A percentile compares a stretch with the other conserved stretches of the same genome.
These are phyloP conservation scores for Limnephilus lunatus DNA, from an alignment of 2,888 invertebrate genomes.

Conservation along the genomic window DNA sequence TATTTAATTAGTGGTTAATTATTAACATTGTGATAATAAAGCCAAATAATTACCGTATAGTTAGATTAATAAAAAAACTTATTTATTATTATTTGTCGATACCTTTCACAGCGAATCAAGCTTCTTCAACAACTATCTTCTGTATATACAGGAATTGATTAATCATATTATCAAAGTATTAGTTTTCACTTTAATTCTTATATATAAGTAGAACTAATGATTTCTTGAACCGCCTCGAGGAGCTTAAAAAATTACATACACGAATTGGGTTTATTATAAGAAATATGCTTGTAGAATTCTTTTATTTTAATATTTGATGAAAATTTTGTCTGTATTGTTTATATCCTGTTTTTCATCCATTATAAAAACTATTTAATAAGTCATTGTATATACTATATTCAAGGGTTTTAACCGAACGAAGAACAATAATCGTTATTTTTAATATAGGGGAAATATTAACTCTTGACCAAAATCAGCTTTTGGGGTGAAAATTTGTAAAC, in stretches of 20 bases:
- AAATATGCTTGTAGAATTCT: background rate
- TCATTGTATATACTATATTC: slow-evolving; percentile 24
- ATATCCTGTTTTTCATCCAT: slow-evolving; percentile 9
- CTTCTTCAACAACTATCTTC: slow-evolving; percentile 43
- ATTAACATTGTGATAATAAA: slow-evolving; percentile 64
- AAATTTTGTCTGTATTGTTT: background rate
- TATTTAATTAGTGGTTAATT: slow-evolving; percentile 38
- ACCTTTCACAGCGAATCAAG: slow-evolving; percentile 62
- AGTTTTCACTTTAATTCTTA: background rate
- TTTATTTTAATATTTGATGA: background rate
- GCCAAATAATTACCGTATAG: slow-evolving; percentile 63
- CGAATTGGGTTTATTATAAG: background rate
- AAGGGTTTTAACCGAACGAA: slow-evolving; percentile 34
- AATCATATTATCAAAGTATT: background rate
- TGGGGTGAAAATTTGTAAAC: slow-evolving; percentile 31
- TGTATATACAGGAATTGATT: slow-evolving; percentile 53
- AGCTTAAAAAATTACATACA: background rate
- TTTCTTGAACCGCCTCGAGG: background rate
- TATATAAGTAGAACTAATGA: background rate
- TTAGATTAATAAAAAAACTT: slow-evolving; percentile 57
- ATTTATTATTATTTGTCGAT: slow-evolving; percentile 45
- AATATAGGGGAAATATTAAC: slow-evolving; percentile 50
- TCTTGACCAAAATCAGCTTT: slow-evolving; percentile 53
- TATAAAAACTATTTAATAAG: slow-evolving; percentile 23
- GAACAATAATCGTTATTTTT: slow-evolving; percentile 54